Evolutionary conservation across 2,113 vertebrate genomes (phyloP), one percentile per base, ranked within the genome.

Genomic region (Microcebus ravelobensis): DNA sequence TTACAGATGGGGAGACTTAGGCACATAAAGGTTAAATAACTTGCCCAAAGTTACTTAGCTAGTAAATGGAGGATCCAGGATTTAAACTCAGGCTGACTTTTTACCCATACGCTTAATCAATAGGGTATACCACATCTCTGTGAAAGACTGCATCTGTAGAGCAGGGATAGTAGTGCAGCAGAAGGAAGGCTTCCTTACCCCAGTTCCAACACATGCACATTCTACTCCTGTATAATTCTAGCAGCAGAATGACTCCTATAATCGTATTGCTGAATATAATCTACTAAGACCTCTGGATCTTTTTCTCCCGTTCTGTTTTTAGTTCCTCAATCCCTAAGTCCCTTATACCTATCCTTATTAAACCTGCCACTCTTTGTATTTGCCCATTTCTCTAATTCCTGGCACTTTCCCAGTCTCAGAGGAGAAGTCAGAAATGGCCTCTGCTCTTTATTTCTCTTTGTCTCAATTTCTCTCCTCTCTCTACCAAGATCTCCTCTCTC

Each of bases 281-380:
- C 84, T 39, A 70, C 61, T 55, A 39, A 81, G 88, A 73, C 52
- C 18, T 82, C 42, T 29, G 87, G 31, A 57, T 86, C 50, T 65
- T 91, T 92, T 92, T 65, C 70, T 73, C 8, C 13, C 39, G 13
- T 84, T 93, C 71, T 79, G 31, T 36, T 90, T 94, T 87, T 61
- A 65, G 39, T 74, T 86, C 29, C 48, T 50, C 95, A 87, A 84
- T 91, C 52, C n/a, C 34, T 80, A 82, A 27, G n/a, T 34, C 42
- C 42, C 55, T 23, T 50, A 11, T 20, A 36, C 18, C 84, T 94
- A 23, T 42, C 59, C 36, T 4, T 50, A 80, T 55, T 77, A 90
- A 92, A 76, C 15, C 12, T 63, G n/a, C 57, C 29, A 20, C 45
- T 83, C 63, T 87, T 95, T 95, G 34, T 36, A 15, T 48, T 90